Conservation (phyloP, 2,888 invertebrate genomes). For the Agrochola lota region DNA sequence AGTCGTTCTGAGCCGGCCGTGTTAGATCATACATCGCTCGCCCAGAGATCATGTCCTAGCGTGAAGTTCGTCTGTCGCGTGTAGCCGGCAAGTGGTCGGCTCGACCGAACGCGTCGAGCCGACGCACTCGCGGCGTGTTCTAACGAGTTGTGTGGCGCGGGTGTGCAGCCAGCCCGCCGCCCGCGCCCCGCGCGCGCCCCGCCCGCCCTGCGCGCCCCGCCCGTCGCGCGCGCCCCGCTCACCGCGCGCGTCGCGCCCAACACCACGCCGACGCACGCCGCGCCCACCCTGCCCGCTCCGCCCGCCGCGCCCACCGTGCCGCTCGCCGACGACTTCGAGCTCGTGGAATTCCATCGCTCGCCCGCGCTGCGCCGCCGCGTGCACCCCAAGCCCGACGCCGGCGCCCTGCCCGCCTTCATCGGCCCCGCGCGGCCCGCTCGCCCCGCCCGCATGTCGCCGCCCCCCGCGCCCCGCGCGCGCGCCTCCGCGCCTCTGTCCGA, state of each 20-base stretch:
- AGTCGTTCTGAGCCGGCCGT: constrained; percentile 12
- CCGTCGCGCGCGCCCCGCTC: constrained; percentile 39
- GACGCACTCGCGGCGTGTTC: constrained; percentile 35
- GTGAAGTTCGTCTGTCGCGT: neutral
- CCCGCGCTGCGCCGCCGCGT: constrained; percentile 67
- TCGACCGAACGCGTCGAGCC: constrained; percentile 36
- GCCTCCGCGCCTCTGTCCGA: constrained; percentile 69
- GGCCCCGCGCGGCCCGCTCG: constrained; percentile 39
- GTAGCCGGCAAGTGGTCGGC: constrained; percentile 52
- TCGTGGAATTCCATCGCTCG: constrained; percentile 48
- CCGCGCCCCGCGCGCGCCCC: constrained; percentile 47
- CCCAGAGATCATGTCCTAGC: constrained; percentile 12
- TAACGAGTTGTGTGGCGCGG: constrained; percentile 68
- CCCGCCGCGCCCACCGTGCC: constrained; percentile 20
- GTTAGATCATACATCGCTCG: constrained; percentile 6
- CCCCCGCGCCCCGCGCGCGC: constrained; percentile 65
- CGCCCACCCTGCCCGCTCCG: constrained; percentile 43
- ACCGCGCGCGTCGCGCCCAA: constrained; percentile 28
- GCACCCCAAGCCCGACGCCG: constrained; percentile 54
- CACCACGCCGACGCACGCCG: constrained; percentile 15
- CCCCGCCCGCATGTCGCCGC: constrained; percentile 73
- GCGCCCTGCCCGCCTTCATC: constrained; percentile 33
- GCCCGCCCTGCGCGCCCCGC: constrained; percentile 17
- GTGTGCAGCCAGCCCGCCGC: constrained; percentile 58
- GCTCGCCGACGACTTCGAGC: constrained; percentile 67